Evolutionary conservation across 2,888 invertebrate genomes (phyloP).

Genomic region (Agrochola circellaris): DNA sequence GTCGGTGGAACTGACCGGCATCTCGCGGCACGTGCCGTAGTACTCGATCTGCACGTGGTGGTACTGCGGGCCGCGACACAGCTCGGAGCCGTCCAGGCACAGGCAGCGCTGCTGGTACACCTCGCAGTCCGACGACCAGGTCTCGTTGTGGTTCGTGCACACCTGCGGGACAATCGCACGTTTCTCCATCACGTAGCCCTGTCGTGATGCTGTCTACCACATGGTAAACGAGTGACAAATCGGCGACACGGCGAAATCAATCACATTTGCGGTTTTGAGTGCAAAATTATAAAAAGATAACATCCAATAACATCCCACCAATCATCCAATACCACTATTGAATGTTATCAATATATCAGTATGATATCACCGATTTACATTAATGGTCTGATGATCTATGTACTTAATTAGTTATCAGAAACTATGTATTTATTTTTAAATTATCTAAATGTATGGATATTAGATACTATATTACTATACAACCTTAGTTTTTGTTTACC

Average conservation of each 20-base stretch:
- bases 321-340: too few relatives aligned
- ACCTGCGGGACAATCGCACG: constrained; percentile 87
- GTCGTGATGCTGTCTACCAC: not conserved
- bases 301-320: not conserved
- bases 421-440: too few relatives aligned
- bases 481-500: too few relatives aligned
- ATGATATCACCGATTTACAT: constrained; percentile 2
- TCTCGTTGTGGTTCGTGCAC: constrained; percentile 98
- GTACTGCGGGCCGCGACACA: constrained; percentile 94
- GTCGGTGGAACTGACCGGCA: constrained; percentile 90
- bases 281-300: not conserved
- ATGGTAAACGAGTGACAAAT: not conserved
- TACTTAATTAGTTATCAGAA: not conserved
- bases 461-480: too few relatives aligned
- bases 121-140: constrained; percentile 98
- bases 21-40: constrained; percentile 96
- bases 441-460: too few relatives aligned
- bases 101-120: constrained; percentile 98
- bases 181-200: not conserved
- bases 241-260: not conserved
- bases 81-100: constrained; percentile 94
- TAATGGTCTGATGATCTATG: constrained; percentile 1
- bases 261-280: constrained; percentile 7
- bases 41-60: constrained; percentile 98
- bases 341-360: constrained; percentile 10